Evolutionary conservation across 2,797 vertebrate species (phyloP), one percentile per base, ranked within the genome.

Genomic region (Sitta carolinensis): DNA sequence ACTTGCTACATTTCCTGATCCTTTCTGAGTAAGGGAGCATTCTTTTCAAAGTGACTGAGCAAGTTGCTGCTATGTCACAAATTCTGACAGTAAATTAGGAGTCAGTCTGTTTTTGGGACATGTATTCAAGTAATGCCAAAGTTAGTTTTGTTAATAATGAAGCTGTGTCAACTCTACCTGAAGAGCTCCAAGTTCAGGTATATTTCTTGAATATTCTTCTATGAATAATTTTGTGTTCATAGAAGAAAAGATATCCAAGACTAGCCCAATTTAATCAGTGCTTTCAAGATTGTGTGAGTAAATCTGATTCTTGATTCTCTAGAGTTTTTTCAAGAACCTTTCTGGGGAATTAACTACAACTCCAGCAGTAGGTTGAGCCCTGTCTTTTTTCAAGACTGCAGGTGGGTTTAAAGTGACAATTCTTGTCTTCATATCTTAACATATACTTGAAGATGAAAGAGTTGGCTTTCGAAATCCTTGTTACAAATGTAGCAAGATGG

Each of bases 1-100:
- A 1, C 30, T 78, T 51, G 8, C 13, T 34, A 0, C 0, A 0
- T 77, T 77, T 93, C 14, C 25, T 57, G 14, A 11, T 55, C 25
- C 45, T 30, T 83, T 36, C 29, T 34, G n/a, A 32, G 23, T 19
- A 23, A 38, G 5, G 21, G 13, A 63, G 3, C 9, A 16, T 12
- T 86, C 4, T 23, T 73, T 66, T 66, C 20, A 48, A 43, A 58
- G 51, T 4, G 30, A 9, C 17, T 42, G 20, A 90, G 10, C 11
- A 29, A 40, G 17, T 34, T 50, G 27, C 5, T 83, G 15, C 5
- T 68, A 21, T 14, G 3, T 34, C 47, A 69, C 16, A n/a, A 40
- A 7, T 26, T 68, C 21, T 38, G 30, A 26, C 9, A 27, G n/a
- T 16, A 34, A 58, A 0, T 27, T 61, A 10, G 26, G 69, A 50